phyloP scores from a whole-genome alignment of 2,113 vertebrate genomes.

The Embiotoca jacksoni region DNA sequence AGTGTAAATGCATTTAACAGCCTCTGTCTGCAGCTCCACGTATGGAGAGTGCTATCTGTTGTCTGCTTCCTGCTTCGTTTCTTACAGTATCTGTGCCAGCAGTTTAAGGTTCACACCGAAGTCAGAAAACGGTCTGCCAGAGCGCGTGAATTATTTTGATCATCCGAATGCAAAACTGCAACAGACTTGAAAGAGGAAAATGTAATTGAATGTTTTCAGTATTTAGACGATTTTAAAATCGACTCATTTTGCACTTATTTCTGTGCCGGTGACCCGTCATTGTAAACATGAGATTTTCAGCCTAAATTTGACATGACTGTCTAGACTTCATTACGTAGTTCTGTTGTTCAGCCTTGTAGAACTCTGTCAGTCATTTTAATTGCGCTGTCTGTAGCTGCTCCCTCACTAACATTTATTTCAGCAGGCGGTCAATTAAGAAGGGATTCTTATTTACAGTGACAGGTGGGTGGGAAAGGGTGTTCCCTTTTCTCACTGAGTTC shows the following conservation, averaged over 20 bases:
- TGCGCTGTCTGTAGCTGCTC: slow-evolving; percentile 15
- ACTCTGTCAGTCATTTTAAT: slow-evolving; percentile 32
- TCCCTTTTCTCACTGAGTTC: slow-evolving; percentile 36
- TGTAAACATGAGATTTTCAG: neutral
- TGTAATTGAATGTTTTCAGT: neutral
- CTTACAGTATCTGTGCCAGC: slow-evolving; percentile 9
- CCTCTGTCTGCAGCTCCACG: slow-evolving; percentile 62
- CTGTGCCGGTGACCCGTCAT: neutral
- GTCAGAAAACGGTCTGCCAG: neutral
- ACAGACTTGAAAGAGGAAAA: neutral
- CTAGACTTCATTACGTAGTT: neutral
- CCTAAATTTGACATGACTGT: neutral
- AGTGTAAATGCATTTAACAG: slow-evolving; percentile 79
- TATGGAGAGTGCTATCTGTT: slow-evolving; percentile 50
- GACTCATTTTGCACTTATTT: neutral
- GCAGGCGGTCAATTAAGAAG: slow-evolving; percentile 36
- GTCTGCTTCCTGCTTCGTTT: slow-evolving; percentile 55
- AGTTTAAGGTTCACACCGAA: slow-evolving; percentile 25
- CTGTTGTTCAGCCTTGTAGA: neutral
- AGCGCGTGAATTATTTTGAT: neutral
- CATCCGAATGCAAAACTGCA: neutral
- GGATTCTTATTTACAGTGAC: slow-evolving; percentile 41
- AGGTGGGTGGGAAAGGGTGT: slow-evolving; percentile 56
- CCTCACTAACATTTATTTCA: slow-evolving; percentile 32
- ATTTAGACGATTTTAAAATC: neutral